Evolutionary conservation across 37 sponge, comb jelly and placozoan genomes (phyloP).

Genomic region (Beroe forskalii): DNA sequence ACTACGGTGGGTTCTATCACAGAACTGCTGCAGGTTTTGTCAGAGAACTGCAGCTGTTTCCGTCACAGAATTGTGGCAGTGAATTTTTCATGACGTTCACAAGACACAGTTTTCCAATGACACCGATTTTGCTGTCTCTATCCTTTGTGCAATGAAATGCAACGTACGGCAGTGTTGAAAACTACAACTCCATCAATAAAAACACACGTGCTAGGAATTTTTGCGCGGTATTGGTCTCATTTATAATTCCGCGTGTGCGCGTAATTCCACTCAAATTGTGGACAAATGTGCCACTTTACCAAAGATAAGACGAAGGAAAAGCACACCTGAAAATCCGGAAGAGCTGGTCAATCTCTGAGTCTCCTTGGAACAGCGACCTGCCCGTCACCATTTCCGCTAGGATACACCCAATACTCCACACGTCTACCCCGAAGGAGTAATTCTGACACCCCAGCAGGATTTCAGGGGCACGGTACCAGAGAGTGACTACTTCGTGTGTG

Average conservation of each 20-base stretch:
- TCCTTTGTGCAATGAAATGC: too few relatives aligned
- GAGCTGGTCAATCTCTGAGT: slow-evolving; percentile 98
- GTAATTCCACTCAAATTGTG: neutral
- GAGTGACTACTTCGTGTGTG: slow-evolving; percentile 98
- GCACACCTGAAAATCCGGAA: slow-evolving; percentile 94
- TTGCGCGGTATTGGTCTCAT: neutral
- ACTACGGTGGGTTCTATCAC: too few relatives aligned
- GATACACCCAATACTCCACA: slow-evolving; percentile 97
- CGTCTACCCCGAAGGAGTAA: slow-evolving; percentile 93
- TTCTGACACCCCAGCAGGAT: slow-evolving; percentile 91
- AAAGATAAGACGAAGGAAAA: neutral
- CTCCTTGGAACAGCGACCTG: slow-evolving; percentile 94
- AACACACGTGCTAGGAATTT: slow-evolving; percentile 15
- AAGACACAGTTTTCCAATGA: too few relatives aligned
- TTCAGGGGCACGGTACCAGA: slow-evolving; percentile 98
- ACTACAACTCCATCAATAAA: too few relatives aligned
- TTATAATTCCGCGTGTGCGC: slow-evolving; percentile 18
- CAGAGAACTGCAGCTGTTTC: too few relatives aligned
- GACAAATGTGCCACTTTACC: neutral
- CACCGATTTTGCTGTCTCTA: too few relatives aligned
- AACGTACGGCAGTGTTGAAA: too few relatives aligned
- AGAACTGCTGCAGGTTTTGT: too few relatives aligned
- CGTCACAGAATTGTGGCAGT: too few relatives aligned
- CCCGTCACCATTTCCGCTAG: slow-evolving; percentile 85
- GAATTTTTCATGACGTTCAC: too few relatives aligned